Evolutionary conservation across 2,113 vertebrate genomes (phyloP), one percentile per base, ranked within the genome.

Genomic region (Zosterops japonicus): DNA sequence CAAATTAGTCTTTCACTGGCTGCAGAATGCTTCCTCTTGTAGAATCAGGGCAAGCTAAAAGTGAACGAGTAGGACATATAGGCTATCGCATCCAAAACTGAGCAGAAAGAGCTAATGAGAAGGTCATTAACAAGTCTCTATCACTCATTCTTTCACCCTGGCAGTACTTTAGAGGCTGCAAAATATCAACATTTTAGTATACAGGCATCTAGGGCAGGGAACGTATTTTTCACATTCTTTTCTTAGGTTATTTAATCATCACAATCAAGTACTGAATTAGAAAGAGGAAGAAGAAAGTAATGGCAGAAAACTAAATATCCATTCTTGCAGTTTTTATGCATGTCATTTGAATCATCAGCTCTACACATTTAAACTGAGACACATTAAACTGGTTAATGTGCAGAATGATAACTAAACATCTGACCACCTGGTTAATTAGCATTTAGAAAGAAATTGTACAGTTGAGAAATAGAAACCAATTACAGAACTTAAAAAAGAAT

Each of bases 401-500:
- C 47, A 91, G 39, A 71, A 77, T 89, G 36, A 90, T 94, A 97
- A 95, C 76, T 94, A 96, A 94, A 94, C 33, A 83, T 77, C 76
- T 91, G 94, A 72, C 82, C 75, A 96, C 41, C 86, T 92, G 75
- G 50, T 87, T 94, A 89, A 91, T 96, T 94, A 96, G 75, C 95
- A 96, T 92, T 95, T 94, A 96, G 84, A 95, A 95, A 94, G 74
- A 95, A 88, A 95, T 91, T 89, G 35, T 93, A 63, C 74, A 95
- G 70, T 44, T 91, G 67, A 97, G 93, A 97, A 95, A 93, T 87
- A 93, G 85, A 94, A 69, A 96, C 65, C 87, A 94, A 96, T 95
- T 97, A 93, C 39, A 65, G 49, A 72, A 75, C 89, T 86, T 93
- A 96, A 83, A 55, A 96, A 96, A 90, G 23, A 57, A 80, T 80